These are phyloP conservation scores for Tricholauxania praeusta DNA, from an alignment of 2,888 invertebrate genomes.

Conservation along the genomic window DNA sequence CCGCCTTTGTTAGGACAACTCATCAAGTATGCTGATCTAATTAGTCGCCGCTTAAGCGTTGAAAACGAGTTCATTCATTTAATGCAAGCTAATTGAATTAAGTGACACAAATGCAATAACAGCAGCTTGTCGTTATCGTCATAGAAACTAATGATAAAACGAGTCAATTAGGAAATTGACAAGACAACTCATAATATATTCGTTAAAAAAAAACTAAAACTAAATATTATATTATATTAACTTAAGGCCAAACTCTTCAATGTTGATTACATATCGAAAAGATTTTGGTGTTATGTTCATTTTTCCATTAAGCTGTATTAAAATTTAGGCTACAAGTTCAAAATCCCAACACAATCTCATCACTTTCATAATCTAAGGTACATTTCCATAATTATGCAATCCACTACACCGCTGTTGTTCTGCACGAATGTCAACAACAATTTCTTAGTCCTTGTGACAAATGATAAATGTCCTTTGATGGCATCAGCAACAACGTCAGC, in stretches of 20 bases:
- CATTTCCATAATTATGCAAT: neutral
- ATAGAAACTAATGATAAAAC: no score
- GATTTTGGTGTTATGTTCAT: neutral
- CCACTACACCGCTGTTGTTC: neutral
- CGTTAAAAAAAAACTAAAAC: no score
- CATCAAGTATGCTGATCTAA: neutral
- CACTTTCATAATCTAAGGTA: neutral
- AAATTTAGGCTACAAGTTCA: neutral
- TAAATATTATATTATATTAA: no score
- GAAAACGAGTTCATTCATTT: no score
- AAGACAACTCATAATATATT: no score
- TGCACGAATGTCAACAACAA: constrained; percentile 4
- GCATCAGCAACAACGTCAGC: neutral
- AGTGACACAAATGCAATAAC: no score
- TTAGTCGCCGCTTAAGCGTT: neutral
- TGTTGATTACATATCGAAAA: neutral
- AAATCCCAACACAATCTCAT: neutral
- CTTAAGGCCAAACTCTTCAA: neutral
- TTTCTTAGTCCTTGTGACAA: constrained; percentile 1
- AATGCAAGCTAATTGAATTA: no score
- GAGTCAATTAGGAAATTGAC: no score
- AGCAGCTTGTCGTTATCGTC: no score
- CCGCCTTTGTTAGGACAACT: no score
- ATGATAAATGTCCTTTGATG: constrained; percentile 12
- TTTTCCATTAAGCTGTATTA: neutral